Percentiles rank a stretch among this genome's conserved stretches.
Evolutionary conservation across 2,888 invertebrate genomes (phyloP).

Genomic region (Chymomyza amoena): DNA sequence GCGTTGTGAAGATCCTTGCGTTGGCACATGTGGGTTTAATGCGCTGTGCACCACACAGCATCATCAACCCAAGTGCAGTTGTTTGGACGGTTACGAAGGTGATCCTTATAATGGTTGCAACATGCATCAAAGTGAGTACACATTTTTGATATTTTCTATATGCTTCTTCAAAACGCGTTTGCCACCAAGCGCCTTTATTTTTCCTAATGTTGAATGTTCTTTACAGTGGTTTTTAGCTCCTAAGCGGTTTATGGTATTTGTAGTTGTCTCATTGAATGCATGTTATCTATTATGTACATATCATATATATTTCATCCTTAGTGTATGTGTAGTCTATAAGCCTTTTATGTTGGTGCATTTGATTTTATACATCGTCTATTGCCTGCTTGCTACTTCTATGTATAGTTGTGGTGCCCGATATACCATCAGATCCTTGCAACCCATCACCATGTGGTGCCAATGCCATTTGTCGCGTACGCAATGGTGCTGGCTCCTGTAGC

Average conservation of each 20-base stretch:
- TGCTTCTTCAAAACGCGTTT: conserved; percentile 22
- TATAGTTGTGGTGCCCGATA: conserved; percentile 80
- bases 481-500: conserved; percentile 89
- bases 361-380: conserved; percentile 21
- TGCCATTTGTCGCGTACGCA: conserved; percentile 89
- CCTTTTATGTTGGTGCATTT: not conserved
- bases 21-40: conserved; percentile 86
- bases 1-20: conserved; percentile 86
- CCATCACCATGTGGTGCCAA: conserved; percentile 93
- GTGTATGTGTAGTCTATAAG: conserved; percentile 11
- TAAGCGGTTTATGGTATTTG: conserved; percentile 40
- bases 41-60: conserved; percentile 85
- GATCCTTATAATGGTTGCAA: conserved; percentile 90
- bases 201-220: conserved; percentile 62
- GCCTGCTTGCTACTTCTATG: conserved; percentile 30
- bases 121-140: conserved; percentile 81
- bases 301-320: conserved; percentile 5
- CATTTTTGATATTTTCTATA: conserved; percentile 21
- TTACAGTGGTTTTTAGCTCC: conserved; percentile 59
- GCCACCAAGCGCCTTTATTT: conserved; percentile 12
- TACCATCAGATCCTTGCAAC: conserved; percentile 84
- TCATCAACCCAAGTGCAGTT: conserved; percentile 87
- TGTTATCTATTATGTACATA: conserved; percentile 64
- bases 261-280: conserved; percentile 45
- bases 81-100: conserved; percentile 85